phyloP scores from a whole-genome alignment of 2,888 invertebrate species.

The Ectobius pallidus region DNA sequence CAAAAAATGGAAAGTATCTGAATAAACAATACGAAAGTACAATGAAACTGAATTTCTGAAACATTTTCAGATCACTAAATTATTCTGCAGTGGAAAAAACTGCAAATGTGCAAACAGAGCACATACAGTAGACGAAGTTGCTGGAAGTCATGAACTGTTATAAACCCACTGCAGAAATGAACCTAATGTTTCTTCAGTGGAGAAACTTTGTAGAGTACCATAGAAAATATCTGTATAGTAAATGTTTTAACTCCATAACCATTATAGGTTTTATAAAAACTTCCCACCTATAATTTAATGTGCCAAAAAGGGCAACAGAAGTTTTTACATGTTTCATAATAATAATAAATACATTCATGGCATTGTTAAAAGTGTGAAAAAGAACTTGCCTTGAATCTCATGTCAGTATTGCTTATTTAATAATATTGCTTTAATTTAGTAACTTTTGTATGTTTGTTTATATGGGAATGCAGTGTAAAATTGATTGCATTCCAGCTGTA shows the following conservation, averaged over 20 bases:
- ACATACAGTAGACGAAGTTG: no score
- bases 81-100: no score
- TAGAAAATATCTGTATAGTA: neutral
- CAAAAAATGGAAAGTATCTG: no score
- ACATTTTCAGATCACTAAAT: no score
- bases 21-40: no score
- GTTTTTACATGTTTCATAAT: neutral
- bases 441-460: constrained; percentile 10
- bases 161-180: no score
- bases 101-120: no score
- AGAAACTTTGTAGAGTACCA: no score
- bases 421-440: constrained; percentile 11
- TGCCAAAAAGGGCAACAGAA: neutral
- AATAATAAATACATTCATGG: neutral
- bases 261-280: neutral
- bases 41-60: no score
- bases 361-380: neutral
- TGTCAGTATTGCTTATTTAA: constrained; percentile 31
- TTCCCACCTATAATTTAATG: neutral
- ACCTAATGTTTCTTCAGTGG: no score
- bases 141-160: no score
- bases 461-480: neutral
- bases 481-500: constrained; percentile 3
- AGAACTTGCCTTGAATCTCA: constrained; percentile 20
- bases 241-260: neutral